Evolutionary conservation across 1,140 invertebrate genomes (phyloP), one percentile per base, ranked within the genome.

Genomic region (Aphelinus atriplicis): DNA sequence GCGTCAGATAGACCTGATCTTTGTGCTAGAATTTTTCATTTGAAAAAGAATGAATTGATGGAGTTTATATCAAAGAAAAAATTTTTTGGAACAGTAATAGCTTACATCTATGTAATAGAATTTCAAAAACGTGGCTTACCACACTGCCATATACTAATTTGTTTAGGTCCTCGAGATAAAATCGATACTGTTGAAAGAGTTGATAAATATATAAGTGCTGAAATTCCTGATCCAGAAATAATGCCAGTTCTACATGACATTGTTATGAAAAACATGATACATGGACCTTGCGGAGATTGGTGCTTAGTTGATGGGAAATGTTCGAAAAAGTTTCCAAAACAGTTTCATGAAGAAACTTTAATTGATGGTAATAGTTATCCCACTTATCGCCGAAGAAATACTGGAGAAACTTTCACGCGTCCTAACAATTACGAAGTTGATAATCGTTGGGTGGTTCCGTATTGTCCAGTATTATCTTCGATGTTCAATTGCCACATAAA

Each of bases 211-310:
- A 71, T 71, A 26, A 88, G 73, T 73, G 89, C 88, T 48, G 89
- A 91, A 82, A 85, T 91, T 71, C 87, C 26, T 26, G 26, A 26
- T 26, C 26, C 26, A 26, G 26, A 26, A 26, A 26, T 26, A 26
- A 26, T 26, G 26, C 26, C 26, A 26, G 26, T 26, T 26, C 26
- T 26, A 26, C 26, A 26, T 26, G 26, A 26, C 26, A 10, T 60
- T 60, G 82, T 71, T 77, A 84, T 72, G 46, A 80, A 62, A 63
- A 83, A 83, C 63, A 87, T 88, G 87, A 87, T 89, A 71, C 78
- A 83, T 78, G 79, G 80, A n/a, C 78, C 76, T 3, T 80, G 80
- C 26, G 26, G 26, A 26, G 26, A 26, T 26, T 26, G 26, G 26
- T 26, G 26, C 26, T 26, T 26, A 26, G 7, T 53, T 46, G 69